These are phyloP conservation scores for Eretmochelys imbricata DNA, from an alignment of 2,113 vertebrate species.

Conservation along the genomic window DNA sequence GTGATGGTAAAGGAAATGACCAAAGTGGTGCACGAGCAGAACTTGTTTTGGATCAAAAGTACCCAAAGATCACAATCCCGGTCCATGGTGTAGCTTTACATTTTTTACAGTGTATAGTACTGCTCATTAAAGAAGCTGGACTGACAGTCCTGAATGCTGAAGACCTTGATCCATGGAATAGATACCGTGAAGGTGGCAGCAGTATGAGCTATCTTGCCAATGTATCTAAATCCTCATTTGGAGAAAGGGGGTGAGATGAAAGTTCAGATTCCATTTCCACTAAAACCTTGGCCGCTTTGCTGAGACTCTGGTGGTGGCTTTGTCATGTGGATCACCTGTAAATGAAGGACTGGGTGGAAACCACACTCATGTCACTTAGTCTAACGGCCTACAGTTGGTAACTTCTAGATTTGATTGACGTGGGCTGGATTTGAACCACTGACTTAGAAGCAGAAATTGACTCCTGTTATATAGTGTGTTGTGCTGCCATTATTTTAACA, in stretches of 20 bases:
- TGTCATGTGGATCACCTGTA: background rate
- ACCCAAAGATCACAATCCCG: background rate
- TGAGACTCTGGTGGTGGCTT: background rate
- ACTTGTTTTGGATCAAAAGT: background rate
- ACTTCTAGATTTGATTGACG: background rate
- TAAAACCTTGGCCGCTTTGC: background rate
- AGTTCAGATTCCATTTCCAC: background rate
- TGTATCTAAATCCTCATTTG: background rate
- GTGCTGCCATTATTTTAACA: background rate
- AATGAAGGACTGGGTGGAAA: rapidly evolving
- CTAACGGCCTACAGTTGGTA: background rate
- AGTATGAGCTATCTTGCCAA: background rate
- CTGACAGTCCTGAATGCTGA: background rate
- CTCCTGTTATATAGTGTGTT: background rate
- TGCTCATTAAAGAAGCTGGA: background rate
- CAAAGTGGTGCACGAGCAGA: background rate
- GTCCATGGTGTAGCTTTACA: background rate
- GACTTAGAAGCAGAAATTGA: background rate
- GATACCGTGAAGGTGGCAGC: background rate
- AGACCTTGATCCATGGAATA: background rate
- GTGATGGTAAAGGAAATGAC: background rate
- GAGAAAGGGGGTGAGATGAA: background rate
- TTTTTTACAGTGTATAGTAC: background rate
- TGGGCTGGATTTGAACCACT: background rate
- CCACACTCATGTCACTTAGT: background rate